Evolutionary conservation across 2,113 vertebrate genomes (phyloP), one percentile per base, ranked within the genome.

Genomic region (Nyctibius bracteatus): DNA sequence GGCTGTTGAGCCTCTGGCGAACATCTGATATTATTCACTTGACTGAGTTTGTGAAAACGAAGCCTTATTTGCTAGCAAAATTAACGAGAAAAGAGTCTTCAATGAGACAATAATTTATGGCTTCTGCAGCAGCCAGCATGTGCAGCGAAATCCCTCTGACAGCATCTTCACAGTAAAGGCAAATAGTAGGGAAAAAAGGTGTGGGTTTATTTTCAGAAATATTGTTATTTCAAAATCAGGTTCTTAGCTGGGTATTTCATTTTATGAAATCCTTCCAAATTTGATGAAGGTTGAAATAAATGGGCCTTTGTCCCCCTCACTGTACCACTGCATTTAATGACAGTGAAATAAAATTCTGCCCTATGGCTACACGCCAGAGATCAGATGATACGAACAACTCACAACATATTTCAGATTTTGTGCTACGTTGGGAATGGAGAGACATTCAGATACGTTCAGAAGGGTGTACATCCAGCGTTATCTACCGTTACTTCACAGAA

Each of bases 41-140:
- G 96, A 92, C 80, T 86, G 95, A 67, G 68, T 83, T 58, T 82
- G 71, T 81, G 92, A 51, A 90, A 92, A 96, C 1, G 9, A 77
- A 47, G 79, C 88, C 95, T 96, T 97, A 89, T 98, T 98, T 97
- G 81, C 94, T 91, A 80, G 86, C 79, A 93, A 96, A 98, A 97
- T 97, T 95, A 98, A 98, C 87, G 97, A 97, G 97, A 92, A 92
- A 96, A 96, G 97, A 94, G 88, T 90, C 91, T 73, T 90, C 89
- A 97, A 98, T 54, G 86, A 98, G 98, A 96, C 92, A 91, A 70
- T 91, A 96, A 98, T 97, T 97, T 95, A 98, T 85, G 95, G 82
- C 90, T 96, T 92, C 97, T 3, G 3, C 86, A 3, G 61, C 47
- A 81, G 81, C 55, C 7, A 4, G 51, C 35, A 16, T 0, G 2